Evolutionary conservation across 2,113 vertebrate genomes (phyloP), one percentile per base, ranked within the genome.

Genomic region (Lynx canadensis): DNA sequence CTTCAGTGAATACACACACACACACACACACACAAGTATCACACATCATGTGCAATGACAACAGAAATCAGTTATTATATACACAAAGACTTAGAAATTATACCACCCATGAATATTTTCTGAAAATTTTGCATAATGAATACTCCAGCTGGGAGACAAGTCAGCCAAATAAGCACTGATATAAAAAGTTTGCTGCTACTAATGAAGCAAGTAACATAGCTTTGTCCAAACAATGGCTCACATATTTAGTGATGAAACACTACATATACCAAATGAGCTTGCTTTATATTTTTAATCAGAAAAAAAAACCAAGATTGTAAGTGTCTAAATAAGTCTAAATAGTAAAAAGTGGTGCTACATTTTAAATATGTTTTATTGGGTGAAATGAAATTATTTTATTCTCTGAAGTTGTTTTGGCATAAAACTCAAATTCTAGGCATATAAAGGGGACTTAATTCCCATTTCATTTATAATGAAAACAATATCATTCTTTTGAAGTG

Each of bases 71-170:
- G 27, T 74, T 48, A 57, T 94, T 92, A 88, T 50, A 41, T 55
- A 71, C 71, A 45, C 52, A 65, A 85, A 68, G n/a, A 71, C 60
- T 94, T 80, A 48, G 23, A 68, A 93, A 97, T 84, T 63, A n/a
- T 94, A 73, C 90, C 63, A 83, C 83, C 92, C 48, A 38, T 80
- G 50, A 76, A 91, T 33, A 91, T 89, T 76, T 94, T 52, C 52
- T 90, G 85, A 60, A 94, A 86, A 97, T 66, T 50, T 29, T 89
- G 52, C 60, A 88, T 91, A 93, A 89, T 96, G 86, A 97, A 65
- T 82, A 63, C 69, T 82, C 81, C 84, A 91, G 73, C 90, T 96
- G 96, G 50, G 86, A 82, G 45, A 82, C 29, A 93, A 93, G 79
- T 96, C 81, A 95, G 89, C 87, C 83, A 95, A 93, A 93, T 82